Evolutionary conservation across 1,140 invertebrate species (phyloP).

Genomic region (Phymastichus coffea): DNA sequence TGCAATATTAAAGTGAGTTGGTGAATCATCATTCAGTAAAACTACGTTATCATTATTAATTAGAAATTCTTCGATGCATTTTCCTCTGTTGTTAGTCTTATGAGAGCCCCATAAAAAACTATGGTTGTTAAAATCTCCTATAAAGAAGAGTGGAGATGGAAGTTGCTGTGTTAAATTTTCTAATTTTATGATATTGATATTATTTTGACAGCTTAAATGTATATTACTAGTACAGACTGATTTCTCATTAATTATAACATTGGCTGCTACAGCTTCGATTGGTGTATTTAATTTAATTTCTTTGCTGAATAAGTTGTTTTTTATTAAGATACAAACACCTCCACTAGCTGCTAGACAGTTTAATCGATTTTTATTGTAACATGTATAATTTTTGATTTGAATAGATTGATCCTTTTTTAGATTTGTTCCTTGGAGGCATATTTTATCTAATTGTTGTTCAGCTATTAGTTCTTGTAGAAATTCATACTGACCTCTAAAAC

Average conservation of each 20-base stretch:
- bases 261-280: conserved; percentile 34
- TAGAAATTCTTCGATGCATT: conserved; percentile 17
- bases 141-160: conserved; percentile 37
- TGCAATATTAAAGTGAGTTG: conserved; percentile 37
- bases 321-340: conserved; percentile 35
- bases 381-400: conserved; percentile 27
- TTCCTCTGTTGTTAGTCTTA: conserved; percentile 27
- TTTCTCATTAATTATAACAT: conserved; percentile 17
- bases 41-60: conserved; percentile 7
- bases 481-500: background rate
- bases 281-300: conserved; percentile 31
- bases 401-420: conserved; percentile 27
- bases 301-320: conserved; percentile 28
- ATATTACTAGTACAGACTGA: conserved; percentile 25
- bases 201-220: background rate
- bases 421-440: conserved; percentile 39
- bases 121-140: conserved; percentile 44
- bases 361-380: conserved; percentile 33
- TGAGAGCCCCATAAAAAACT: conserved; percentile 41
- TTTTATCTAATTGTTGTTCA: conserved; percentile 1
- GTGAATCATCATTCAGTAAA: conserved; percentile 35
- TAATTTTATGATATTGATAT: conserved; percentile 33
- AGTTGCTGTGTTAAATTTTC: conserved; percentile 37
- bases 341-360: conserved; percentile 31
- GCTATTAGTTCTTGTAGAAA: background rate